Evolutionary conservation across 2,888 invertebrate genomes (phyloP).

Genomic region (Drosophila rellima): DNA sequence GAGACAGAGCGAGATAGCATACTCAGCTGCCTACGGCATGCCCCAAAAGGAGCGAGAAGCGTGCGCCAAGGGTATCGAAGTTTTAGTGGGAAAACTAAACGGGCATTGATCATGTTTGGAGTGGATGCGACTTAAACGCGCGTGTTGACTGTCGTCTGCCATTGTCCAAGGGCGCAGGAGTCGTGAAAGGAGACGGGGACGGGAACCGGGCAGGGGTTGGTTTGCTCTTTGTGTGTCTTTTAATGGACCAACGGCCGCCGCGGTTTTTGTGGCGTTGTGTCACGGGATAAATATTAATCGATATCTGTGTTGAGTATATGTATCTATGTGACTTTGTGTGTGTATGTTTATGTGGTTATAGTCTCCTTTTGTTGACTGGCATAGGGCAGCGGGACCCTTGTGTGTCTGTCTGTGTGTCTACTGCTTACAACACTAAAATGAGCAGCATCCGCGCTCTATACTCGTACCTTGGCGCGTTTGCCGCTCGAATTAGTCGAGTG

Average conservation of each 20-base stretch:
- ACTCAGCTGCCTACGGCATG: slow-evolving; percentile 63
- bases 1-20: slow-evolving; percentile 30
- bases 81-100: slow-evolving; percentile 59
- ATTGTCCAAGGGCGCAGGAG: slow-evolving; percentile 42
- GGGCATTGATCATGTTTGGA: slow-evolving; percentile 61
- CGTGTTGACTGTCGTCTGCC: slow-evolving; percentile 55
- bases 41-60: slow-evolving; percentile 60
- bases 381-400: slow-evolving; percentile 30
- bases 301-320: slow-evolving; percentile 47
- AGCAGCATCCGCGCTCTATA: slow-evolving; percentile 52
- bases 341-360: slow-evolving; percentile 34
- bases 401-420: slow-evolving; percentile 10
- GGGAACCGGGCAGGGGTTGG: slow-evolving; percentile 41
- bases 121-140: slow-evolving; percentile 49
- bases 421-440: slow-evolving; percentile 58
- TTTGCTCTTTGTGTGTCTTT: slow-evolving; percentile 60
- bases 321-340: slow-evolving; percentile 9
- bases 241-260: slow-evolving; percentile 71
- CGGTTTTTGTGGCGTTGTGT: slow-evolving; percentile 71
- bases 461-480: slow-evolving; percentile 54
- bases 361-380: slow-evolving; percentile 51
- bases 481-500: slow-evolving; percentile 77
- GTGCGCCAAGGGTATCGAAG: slow-evolving; percentile 57
- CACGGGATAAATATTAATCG: slow-evolving; percentile 76
- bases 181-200: background rate